Percentiles rank a stretch among this genome's conserved stretches.
Evolutionary conservation across 2,113 vertebrate genomes (phyloP).

Genomic region (Nannospalax galili): DNA sequence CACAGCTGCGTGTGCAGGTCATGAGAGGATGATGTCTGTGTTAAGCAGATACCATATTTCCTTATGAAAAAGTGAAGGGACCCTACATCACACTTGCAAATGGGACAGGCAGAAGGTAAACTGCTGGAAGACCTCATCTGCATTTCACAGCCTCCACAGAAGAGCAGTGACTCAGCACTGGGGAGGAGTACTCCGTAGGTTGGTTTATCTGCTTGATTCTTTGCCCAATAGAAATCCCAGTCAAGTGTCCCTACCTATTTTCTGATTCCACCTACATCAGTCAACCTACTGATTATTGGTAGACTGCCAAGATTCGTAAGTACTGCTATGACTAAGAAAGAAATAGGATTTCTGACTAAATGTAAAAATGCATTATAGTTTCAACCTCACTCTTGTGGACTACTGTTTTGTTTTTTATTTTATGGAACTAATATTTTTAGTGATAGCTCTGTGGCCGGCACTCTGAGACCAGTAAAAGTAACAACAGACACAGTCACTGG

Average conservation of each 20-base stretch:
- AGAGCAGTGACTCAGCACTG: neutral
- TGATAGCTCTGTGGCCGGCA: neutral
- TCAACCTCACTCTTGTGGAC: neutral
- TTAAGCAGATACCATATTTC: neutral
- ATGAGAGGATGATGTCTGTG: neutral
- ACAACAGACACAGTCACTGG: neutral
- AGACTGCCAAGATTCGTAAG: neutral
- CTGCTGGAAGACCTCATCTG: neutral
- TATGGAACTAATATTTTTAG: neutral
- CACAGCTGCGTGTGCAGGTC: neutral
- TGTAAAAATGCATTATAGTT: constrained; percentile 19
- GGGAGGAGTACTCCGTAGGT: neutral
- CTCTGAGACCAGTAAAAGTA: no score
- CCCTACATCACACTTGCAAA: neutral
- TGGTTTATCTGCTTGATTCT: neutral
- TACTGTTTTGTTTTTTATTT: neutral
- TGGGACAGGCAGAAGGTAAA: neutral
- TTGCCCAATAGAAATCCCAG: neutral
- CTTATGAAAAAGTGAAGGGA: constrained; percentile 27
- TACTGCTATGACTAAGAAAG: neutral
- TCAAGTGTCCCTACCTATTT: neutral
- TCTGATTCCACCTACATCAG: neutral
- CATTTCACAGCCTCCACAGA: neutral
- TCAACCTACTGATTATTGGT: constrained; percentile 26
- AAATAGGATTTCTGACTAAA: constrained; percentile 30